These are phyloP conservation scores for Drosophila robusta DNA, from an alignment of 2,888 invertebrate genomes.

Conservation along the genomic window DNA sequence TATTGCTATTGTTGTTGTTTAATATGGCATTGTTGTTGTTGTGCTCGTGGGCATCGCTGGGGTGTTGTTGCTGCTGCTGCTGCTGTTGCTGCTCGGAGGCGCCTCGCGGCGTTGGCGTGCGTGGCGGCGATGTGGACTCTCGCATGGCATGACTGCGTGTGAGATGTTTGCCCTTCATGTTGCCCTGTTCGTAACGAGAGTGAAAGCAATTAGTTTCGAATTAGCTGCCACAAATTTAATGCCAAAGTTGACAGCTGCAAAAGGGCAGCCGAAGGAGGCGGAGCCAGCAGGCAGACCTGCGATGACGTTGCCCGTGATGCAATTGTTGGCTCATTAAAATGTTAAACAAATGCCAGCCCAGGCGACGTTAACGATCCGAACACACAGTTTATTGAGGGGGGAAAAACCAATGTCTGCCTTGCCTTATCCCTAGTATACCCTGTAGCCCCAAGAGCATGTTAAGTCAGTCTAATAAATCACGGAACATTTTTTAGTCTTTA, in stretches of 20 bases:
- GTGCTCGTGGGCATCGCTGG: constrained; percentile 75
- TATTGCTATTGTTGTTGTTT: constrained; percentile 49
- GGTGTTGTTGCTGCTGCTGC: constrained; percentile 47
- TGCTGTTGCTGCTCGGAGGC: constrained; percentile 70
- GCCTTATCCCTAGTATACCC: constrained; percentile 8
- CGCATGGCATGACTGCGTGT: constrained; percentile 96
- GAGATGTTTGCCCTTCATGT: constrained; percentile 92
- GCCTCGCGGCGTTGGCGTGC: constrained; percentile 86
- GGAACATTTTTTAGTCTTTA: neutral
- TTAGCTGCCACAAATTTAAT: constrained; percentile 67
- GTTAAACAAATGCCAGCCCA: constrained; percentile 54
- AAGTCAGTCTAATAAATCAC: too few relatives aligned
- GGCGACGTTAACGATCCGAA: constrained; percentile 52
- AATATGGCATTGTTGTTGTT: constrained; percentile 55
- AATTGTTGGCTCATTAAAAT: constrained; percentile 75
- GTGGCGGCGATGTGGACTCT: constrained; percentile 90
- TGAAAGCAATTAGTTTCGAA: constrained; percentile 74
- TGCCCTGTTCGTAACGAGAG: constrained; percentile 85
- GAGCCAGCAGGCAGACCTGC: constrained; percentile 4
- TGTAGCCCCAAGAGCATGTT: neutral
- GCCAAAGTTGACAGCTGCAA: constrained; percentile 68
- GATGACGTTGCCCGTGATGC: constrained; percentile 67
- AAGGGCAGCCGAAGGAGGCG: neutral
- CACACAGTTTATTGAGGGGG: constrained; percentile 7
- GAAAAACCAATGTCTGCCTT: constrained; percentile 3